Percentiles rank a stretch among this genome's conserved stretches.
These are phyloP conservation scores for Pseudopipra pipra DNA, from an alignment of 2,113 vertebrate genomes.

Conservation along the genomic window DNA sequence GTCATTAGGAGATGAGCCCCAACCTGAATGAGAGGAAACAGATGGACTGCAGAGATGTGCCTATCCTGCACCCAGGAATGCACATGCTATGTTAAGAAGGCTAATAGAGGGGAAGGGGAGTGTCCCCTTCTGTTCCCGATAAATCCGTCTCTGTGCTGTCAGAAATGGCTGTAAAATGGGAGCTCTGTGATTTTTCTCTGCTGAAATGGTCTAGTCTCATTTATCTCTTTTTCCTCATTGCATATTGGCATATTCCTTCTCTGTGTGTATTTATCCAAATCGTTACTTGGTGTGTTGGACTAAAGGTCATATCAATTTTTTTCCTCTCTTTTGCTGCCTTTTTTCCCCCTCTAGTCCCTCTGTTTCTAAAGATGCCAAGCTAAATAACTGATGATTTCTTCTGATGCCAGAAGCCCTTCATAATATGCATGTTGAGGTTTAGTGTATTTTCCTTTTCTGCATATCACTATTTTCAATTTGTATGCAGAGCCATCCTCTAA, in stretches of 20 bases:
- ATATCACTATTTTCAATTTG: conserved; percentile 16
- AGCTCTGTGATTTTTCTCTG: neutral
- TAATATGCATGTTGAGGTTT: conserved; percentile 33
- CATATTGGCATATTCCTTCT: neutral
- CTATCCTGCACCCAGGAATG: neutral
- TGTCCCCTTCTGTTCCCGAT: neutral
- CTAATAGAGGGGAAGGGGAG: neutral
- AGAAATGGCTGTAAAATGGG: neutral
- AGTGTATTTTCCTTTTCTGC: neutral
- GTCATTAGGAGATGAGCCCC: neutral
- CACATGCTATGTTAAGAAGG: neutral
- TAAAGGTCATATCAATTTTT: neutral
- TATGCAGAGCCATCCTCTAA: conserved; percentile 46
- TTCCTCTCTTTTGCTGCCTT: neutral
- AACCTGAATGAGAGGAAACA: neutral
- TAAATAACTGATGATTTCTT: conserved; percentile 17
- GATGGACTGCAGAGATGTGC: neutral
- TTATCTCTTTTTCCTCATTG: neutral
- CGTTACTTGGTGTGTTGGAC: neutral
- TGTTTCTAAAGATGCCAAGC: conserved; percentile 26
- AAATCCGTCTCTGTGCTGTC: neutral
- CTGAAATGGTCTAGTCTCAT: neutral
- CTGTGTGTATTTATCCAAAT: neutral
- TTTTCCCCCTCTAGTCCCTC: neutral
- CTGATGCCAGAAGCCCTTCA: conserved; percentile 16